Percentiles rank a stretch among this genome's conserved stretches.
Evolutionary conservation across 2,888 invertebrate genomes (phyloP).

Genomic region (Chelonus formosanus): DNA sequence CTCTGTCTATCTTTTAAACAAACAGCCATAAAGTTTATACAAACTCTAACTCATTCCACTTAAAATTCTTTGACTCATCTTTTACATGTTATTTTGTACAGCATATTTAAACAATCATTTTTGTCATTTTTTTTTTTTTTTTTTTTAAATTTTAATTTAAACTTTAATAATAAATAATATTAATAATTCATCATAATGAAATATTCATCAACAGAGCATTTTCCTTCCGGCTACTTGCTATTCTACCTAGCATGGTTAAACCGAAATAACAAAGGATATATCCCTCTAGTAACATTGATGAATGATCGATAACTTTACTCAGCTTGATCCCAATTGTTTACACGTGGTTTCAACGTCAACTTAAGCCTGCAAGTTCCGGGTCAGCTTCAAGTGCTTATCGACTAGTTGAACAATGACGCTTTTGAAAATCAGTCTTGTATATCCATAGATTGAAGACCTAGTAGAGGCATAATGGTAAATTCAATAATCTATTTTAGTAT

Average conservation of each 20-base stretch:
- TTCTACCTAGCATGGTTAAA: too few species aligned
- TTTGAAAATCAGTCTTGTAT: conserved; percentile 17
- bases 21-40: conserved; percentile 6
- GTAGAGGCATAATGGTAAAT: too few species aligned
- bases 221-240: too few species aligned
- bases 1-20: conserved; percentile 4
- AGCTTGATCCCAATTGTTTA: conserved; percentile 29
- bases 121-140: too few species aligned
- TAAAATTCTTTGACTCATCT: too few species aligned
- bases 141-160: too few species aligned
- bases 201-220: not conserved
- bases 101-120: too few species aligned
- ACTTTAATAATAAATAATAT: too few species aligned
- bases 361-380: conserved; percentile 26
- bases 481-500: not conserved
- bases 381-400: conserved; percentile 31
- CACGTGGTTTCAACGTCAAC: conserved; percentile 32
- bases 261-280: not conserved
- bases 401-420: conserved; percentile 28
- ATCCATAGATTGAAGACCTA: conserved; percentile 13
- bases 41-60: too few species aligned
- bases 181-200: not conserved
- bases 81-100: too few species aligned
- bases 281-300: conserved; percentile 13
- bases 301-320: conserved; percentile 32